Conservation (phyloP, 1,140 invertebrate species). For the Trichomalopsis sarcophagae region DNA sequence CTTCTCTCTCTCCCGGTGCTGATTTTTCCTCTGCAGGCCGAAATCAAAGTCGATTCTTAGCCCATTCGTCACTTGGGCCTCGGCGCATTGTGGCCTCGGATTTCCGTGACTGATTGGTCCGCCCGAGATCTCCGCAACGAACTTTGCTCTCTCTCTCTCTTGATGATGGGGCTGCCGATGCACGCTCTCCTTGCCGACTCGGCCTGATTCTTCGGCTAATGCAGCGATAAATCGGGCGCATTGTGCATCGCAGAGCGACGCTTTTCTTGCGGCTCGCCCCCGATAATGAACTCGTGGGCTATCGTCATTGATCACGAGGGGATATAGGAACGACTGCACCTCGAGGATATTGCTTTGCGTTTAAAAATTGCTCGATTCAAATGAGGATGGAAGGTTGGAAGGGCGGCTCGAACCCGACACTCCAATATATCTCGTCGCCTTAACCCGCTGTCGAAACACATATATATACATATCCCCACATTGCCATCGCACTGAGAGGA, state of each 20-base stretch:
- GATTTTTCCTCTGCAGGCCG: not conserved
- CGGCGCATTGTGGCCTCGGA: not conserved
- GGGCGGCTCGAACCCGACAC: not conserved
- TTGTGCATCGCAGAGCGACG: not conserved
- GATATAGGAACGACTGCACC: too few relatives aligned
- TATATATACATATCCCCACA: not conserved
- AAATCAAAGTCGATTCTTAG: conserved; percentile 19
- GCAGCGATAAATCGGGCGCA: conserved; percentile 1
- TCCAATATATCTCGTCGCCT: not conserved
- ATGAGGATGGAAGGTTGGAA: not conserved
- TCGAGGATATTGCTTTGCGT: too few relatives aligned
- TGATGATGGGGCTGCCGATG: not conserved
- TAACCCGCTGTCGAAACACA: not conserved
- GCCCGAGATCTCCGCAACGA: conserved; percentile 22
- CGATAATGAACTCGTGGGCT: not conserved
- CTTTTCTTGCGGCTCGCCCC: not conserved
- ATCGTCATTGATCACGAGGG: too few relatives aligned
- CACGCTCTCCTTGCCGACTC: not conserved
- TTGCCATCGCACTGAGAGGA: not conserved
- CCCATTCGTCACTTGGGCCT: conserved; percentile 18
- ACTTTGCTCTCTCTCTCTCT: not conserved
- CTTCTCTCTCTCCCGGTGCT: not conserved
- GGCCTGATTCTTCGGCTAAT: not conserved
- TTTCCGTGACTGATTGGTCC: conserved; percentile 37
- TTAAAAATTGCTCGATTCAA: too few relatives aligned